Conservation (phyloP, 2,888 invertebrate species). For the Aromia moschata region DNA sequence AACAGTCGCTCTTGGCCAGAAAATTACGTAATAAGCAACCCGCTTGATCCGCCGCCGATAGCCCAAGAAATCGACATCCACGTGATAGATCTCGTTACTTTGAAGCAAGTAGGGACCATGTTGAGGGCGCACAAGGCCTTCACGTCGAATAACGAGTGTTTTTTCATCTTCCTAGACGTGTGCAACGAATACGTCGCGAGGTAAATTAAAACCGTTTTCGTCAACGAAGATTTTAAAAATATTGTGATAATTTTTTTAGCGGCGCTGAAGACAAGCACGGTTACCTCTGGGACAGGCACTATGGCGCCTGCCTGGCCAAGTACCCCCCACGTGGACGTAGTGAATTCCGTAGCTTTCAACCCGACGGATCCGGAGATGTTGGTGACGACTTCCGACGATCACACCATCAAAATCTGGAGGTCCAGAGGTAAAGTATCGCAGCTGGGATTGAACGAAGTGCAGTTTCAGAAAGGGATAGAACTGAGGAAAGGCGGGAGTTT, state of each 20-base stretch:
- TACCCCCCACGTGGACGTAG: constrained; percentile 82
- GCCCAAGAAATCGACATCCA: constrained; percentile 89
- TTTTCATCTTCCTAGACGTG: constrained; percentile 86
- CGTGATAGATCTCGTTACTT: constrained; percentile 81
- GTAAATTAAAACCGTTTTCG: too few species aligned
- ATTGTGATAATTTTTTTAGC: constrained; percentile 67
- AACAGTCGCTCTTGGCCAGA: constrained; percentile 86
- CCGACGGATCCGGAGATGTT: constrained; percentile 82
- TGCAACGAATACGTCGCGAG: constrained; percentile 85
- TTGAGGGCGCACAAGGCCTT: constrained; percentile 82
- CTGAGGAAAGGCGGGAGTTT: constrained; percentile 49
- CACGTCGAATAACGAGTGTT: constrained; percentile 85
- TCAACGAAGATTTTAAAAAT: too few species aligned
- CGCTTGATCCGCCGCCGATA: constrained; percentile 82
- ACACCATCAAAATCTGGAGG: constrained; percentile 74
- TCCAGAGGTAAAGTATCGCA: constrained; percentile 64
- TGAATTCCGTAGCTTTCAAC: constrained; percentile 87
- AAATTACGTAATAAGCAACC: constrained; percentile 77
- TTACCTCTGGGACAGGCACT: constrained; percentile 86
- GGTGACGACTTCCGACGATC: constrained; percentile 85
- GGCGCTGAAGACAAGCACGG: constrained; percentile 86
- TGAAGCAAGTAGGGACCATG: constrained; percentile 81
- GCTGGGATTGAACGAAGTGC: constrained; percentile 61
- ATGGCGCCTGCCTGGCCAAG: constrained; percentile 78
- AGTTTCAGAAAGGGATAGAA: constrained; percentile 63